Percentiles rank a stretch among this genome's conserved stretches.
These are phyloP conservation scores for Eilema sororculum DNA, from an alignment of 2,888 invertebrate genomes.

Conservation along the genomic window DNA sequence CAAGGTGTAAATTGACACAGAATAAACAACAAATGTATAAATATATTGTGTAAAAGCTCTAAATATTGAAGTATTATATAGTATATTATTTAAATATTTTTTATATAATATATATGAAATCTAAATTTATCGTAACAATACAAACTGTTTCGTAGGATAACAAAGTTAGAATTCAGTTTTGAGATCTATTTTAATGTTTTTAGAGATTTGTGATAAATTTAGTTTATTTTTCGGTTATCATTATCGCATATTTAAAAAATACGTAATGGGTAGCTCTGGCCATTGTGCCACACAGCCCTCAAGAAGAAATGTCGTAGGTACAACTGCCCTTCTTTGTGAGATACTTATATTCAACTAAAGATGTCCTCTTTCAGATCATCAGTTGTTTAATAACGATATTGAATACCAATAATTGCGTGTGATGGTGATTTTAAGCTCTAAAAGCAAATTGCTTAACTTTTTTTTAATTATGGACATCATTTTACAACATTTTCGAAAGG, in stretches of 20 bases:
- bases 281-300: background rate
- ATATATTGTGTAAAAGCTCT: conserved; percentile 45
- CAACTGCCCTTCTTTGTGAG: background rate
- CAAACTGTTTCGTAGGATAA: background rate
- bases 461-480: no score
- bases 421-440: background rate
- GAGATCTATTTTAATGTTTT: background rate
- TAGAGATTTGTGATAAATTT: background rate
- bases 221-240: no score
- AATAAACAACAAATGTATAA: conserved; percentile 47
- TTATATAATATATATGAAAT: conserved; percentile 41
- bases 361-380: no score
- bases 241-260: no score
- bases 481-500: background rate
- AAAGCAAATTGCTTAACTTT: background rate
- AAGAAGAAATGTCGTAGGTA: no score
- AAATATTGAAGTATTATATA: conserved; percentile 35
- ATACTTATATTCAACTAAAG: background rate
- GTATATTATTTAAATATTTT: conserved; percentile 43
- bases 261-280: no score
- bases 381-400: no score
- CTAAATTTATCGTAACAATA: background rate
- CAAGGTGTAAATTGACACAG: conserved; percentile 23
- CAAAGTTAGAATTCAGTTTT: background rate
- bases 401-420: background rate